Evolutionary conservation across 2,797 vertebrate genomes (phyloP).

Genomic region (Tarsius wallacei): DNA sequence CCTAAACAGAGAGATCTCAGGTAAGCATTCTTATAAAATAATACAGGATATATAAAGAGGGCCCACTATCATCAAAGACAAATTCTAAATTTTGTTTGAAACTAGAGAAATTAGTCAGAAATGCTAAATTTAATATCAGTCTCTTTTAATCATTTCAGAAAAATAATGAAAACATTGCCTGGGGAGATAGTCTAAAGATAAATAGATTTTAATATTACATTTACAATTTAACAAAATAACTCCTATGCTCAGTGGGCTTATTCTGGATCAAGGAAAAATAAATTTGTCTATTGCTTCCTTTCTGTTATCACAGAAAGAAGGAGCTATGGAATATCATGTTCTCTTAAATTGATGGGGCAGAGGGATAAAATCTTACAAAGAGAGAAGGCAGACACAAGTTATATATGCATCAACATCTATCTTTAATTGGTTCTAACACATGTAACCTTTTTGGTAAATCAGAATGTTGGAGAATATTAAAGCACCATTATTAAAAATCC

Average conservation of each 20-base stretch:
- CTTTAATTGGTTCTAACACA: not conserved
- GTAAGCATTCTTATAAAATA: not conserved
- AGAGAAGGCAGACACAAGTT: not conserved
- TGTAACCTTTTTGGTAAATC: not conserved
- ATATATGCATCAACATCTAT: not conserved
- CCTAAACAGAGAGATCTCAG: not conserved
- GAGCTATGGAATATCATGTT: not conserved
- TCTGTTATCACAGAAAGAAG: not conserved
- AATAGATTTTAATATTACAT: not conserved
- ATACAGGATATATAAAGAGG: not conserved
- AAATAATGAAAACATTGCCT: not conserved
- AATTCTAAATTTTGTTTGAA: not conserved
- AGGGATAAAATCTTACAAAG: not conserved
- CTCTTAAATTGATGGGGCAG: not conserved
- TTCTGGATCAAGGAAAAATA: not conserved
- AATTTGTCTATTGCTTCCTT: not conserved
- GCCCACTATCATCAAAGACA: not conserved
- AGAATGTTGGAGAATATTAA: not conserved
- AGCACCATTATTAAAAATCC: not conserved
- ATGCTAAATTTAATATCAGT: not conserved
- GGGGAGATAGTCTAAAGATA: not conserved
- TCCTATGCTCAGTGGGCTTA: not conserved
- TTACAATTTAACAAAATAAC: not conserved
- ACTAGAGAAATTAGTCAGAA: not conserved
- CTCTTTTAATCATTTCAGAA: not conserved